Evolutionary conservation across 2,113 vertebrate genomes (phyloP).

Genomic region (Tyto alba): DNA sequence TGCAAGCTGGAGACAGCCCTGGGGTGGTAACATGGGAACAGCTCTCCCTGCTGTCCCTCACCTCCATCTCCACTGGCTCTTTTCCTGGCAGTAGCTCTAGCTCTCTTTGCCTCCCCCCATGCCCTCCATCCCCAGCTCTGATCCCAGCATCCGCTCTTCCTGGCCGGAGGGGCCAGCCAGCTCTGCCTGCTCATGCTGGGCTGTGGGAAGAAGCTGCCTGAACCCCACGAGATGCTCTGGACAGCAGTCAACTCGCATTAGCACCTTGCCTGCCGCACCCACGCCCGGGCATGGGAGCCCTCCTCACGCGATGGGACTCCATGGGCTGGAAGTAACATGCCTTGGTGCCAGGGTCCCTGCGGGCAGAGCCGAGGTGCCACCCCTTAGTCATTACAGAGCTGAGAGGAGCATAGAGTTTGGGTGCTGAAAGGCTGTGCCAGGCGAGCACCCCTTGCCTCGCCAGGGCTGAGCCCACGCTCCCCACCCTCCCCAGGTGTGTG

Average conservation of each 20-base stretch:
- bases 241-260: neutral
- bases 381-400: fast-evolving
- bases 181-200: neutral
- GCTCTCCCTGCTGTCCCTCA: neutral
- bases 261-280: neutral
- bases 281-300: fast-evolving
- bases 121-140: neutral
- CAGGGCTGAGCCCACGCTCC: neutral
- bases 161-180: neutral
- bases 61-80: neutral
- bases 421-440: neutral
- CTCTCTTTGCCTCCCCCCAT: neutral
- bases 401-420: neutral
- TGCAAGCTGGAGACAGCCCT: neutral
- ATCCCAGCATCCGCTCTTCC: neutral
- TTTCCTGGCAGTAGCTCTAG: neutral
- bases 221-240: neutral
- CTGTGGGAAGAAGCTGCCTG: neutral
- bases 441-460: neutral
- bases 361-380: neutral
- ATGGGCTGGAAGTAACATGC: neutral
- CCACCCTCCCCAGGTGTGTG: neutral
- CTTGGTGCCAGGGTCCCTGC: neutral
- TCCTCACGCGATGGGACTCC: neutral
- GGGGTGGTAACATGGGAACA: neutral